Conservation (phyloP, 2,113 vertebrate species). For the Lepidothrix coronata region DNA sequence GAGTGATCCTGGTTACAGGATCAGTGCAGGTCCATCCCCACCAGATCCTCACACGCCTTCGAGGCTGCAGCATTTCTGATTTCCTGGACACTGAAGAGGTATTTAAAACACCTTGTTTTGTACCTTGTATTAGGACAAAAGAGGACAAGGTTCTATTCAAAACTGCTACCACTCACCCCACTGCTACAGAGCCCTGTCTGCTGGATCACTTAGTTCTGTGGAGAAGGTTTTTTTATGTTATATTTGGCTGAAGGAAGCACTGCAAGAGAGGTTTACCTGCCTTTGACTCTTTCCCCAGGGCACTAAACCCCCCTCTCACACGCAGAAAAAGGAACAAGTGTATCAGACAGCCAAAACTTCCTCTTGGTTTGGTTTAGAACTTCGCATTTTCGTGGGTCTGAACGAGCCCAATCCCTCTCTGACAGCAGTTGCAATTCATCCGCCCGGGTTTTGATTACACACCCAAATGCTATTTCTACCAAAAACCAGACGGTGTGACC, state of each 20-base stretch:
- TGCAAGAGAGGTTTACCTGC: not conserved
- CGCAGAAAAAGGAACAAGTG: not conserved
- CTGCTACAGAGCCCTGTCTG: not conserved
- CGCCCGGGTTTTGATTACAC: not conserved
- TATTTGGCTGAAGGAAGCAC: not conserved
- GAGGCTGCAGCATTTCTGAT: not conserved
- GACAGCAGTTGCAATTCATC: not conserved
- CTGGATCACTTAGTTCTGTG: too few relatives aligned
- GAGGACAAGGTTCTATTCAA: not conserved
- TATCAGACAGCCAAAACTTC: accelerated
- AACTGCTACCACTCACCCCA: accelerated
- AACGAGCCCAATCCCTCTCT: not conserved
- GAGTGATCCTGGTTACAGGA: not conserved
- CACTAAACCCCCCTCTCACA: not conserved
- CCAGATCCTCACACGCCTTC: not conserved
- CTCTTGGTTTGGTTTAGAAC: not conserved
- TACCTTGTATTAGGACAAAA: not conserved
- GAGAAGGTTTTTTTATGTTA: not conserved
- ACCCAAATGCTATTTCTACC: not conserved
- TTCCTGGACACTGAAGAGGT: not conserved
- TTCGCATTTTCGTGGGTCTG: accelerated
- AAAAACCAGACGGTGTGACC: not conserved
- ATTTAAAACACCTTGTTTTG: not conserved
- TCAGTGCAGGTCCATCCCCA: not conserved
- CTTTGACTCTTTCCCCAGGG: not conserved